Conservation (phyloP, 2,113 vertebrate species). For the Eulemur rufifrons region DNA sequence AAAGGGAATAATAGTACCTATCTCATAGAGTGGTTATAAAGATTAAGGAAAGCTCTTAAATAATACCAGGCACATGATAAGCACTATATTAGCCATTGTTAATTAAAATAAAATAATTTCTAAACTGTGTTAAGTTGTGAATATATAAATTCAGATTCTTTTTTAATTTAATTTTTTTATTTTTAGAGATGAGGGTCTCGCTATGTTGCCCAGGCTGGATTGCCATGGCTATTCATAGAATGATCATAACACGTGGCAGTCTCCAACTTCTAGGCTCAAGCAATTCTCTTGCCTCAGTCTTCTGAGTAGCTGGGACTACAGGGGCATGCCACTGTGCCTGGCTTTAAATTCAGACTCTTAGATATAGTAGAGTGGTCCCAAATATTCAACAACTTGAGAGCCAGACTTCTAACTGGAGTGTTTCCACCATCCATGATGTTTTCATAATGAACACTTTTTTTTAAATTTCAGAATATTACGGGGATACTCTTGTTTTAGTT, state of each 20-base stretch:
- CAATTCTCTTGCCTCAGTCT: background rate
- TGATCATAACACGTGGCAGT: background rate
- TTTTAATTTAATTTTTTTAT: background rate
- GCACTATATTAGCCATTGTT: background rate
- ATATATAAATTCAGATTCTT: background rate
- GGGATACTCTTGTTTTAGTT: too few species aligned
- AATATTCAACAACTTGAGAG: background rate
- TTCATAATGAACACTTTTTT: background rate
- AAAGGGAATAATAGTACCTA: background rate
- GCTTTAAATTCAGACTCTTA: background rate
- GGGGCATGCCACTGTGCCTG: background rate
- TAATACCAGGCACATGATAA: background rate
- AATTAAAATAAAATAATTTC: constrained; percentile 19
- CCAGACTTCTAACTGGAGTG: background rate
- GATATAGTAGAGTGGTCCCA: background rate
- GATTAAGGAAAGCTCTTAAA: constrained; percentile 4
- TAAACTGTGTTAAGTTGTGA: background rate
- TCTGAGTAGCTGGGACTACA: background rate
- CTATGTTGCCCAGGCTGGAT: background rate
- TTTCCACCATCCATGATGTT: background rate
- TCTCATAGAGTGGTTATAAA: background rate
- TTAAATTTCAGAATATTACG: too few species aligned
- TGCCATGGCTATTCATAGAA: background rate
- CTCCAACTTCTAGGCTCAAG: background rate
- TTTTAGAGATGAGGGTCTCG: background rate